Conservation (phyloP, 1,140 invertebrate species). For the Sminthurinus signatus region DNA sequence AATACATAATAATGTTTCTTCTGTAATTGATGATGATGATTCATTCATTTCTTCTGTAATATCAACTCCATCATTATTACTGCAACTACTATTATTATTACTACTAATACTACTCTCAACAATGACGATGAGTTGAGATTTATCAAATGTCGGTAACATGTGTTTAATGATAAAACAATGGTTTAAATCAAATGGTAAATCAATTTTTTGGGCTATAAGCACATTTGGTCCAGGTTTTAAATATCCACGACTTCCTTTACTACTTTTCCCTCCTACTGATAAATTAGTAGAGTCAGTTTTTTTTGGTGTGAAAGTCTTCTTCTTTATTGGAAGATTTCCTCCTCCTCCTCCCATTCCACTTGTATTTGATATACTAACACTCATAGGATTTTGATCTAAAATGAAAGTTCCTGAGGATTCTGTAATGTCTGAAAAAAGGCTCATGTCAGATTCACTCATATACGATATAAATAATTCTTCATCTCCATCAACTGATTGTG, state of each 20-base stretch:
- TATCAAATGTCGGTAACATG: constrained; percentile 22
- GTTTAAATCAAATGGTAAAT: constrained; percentile 21
- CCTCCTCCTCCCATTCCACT: no score
- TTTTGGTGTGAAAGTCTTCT: not conserved
- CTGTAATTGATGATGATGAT: no score
- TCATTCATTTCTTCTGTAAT: no score
- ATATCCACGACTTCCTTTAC: not conserved
- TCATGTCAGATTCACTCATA: constrained; percentile 28
- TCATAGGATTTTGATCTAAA: not conserved
- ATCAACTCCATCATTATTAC: no score
- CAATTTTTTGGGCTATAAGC: constrained; percentile 23
- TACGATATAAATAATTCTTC: constrained; percentile 35
- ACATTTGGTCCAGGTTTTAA: constrained; percentile 5
- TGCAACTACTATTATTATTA: no score
- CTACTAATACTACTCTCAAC: constrained; percentile 2
- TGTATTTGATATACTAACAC: not conserved
- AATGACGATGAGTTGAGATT: constrained; percentile 17
- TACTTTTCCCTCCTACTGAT: not conserved
- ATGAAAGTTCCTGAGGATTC: constrained; percentile 33
- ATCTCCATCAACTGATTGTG: constrained; percentile 24
- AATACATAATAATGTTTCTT: not conserved
- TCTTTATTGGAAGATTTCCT: constrained; percentile 10
- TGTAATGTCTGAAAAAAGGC: constrained; percentile 36
- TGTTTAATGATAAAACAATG: constrained; percentile 16
- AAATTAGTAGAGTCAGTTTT: not conserved